Evolutionary conservation across 2,113 vertebrate genomes (phyloP), one percentile per base, ranked within the genome.

Genomic region (Aviceda subcristata): DNA sequence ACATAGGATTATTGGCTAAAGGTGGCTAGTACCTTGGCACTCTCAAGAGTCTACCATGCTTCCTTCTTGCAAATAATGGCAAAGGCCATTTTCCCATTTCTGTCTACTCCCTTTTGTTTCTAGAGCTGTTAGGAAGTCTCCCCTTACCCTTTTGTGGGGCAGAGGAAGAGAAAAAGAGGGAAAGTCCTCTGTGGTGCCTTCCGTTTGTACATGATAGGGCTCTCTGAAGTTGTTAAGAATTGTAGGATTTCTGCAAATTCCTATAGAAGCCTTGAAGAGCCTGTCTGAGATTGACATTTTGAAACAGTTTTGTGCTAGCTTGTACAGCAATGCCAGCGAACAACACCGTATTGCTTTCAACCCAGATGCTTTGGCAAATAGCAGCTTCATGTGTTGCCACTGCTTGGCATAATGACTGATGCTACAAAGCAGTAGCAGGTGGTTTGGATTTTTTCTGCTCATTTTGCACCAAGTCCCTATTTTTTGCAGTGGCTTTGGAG

Each of bases 301-400:
- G 88, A 53, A 89, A 38, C 64, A n/a, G 73, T 36, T 91, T 63
- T 57, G 48, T 78, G 80, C 48, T 91, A 23, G 3, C 80, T 78
- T 43, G 84, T 68, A 51, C 69, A 72, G 89, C 80, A 57, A 3
- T 57, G 95, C 86, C 77, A 64, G 76, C 3, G 34, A 91, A 79
- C 91, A 94, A 7, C 91, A 75, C 93, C 51, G 3, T 68, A 55
- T 34, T 90, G 89, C 94, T 89, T 63, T 85, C 94, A 89, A 10
- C 68, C 91, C 95, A 95, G 95, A 87, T 94, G 96, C 96, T 96
- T 75, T 96, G 96, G 95, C 96, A 95, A 24, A 55, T 75, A 90
- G 16, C 46, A 81, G 75, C 69, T 91, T 89, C 73, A 43, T 71
- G 93, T 78, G 68, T 89, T 85, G 32, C 93, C 86, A 10, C 86